phyloP scores from a whole-genome alignment of 1,140 invertebrate species.

The Ceratina australensis region DNA sequence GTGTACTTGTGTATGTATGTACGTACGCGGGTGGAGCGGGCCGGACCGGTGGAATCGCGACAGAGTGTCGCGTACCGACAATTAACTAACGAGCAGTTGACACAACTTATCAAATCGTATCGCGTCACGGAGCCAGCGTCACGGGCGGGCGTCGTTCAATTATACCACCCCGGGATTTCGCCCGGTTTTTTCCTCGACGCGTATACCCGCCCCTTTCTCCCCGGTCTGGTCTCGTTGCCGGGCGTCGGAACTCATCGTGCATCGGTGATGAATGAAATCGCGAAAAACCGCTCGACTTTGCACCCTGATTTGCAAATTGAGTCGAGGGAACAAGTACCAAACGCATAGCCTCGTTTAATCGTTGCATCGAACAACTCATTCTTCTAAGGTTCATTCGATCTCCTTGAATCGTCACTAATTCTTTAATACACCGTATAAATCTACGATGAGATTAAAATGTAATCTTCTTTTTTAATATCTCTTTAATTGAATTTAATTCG shows the following conservation, averaged over 20 bases:
- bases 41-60: slow-evolving; percentile 16
- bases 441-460: no score
- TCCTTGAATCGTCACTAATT: no score
- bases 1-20: not conserved
- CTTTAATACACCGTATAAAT: no score
- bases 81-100: slow-evolving; percentile 80
- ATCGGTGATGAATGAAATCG: no score
- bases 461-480: no score
- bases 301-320: not conserved
- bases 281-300: not conserved
- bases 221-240: not conserved
- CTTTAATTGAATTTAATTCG: no score
- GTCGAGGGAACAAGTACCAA: no score
- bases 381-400: no score
- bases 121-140: slow-evolving; percentile 64
- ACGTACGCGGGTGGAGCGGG: not conserved
- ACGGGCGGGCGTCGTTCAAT: slow-evolving; percentile 47
- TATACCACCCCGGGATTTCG: slow-evolving; percentile 40
- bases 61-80: slow-evolving; percentile 62
- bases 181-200: slow-evolving; percentile 21
- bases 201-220: not conserved
- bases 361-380: no score
- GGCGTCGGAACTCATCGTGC: not conserved
- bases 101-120: slow-evolving; percentile 78
- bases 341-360: no score